These are phyloP conservation scores for Elaphurus davidianus DNA, from an alignment of 2,113 vertebrate genomes.

Conservation along the genomic window DNA sequence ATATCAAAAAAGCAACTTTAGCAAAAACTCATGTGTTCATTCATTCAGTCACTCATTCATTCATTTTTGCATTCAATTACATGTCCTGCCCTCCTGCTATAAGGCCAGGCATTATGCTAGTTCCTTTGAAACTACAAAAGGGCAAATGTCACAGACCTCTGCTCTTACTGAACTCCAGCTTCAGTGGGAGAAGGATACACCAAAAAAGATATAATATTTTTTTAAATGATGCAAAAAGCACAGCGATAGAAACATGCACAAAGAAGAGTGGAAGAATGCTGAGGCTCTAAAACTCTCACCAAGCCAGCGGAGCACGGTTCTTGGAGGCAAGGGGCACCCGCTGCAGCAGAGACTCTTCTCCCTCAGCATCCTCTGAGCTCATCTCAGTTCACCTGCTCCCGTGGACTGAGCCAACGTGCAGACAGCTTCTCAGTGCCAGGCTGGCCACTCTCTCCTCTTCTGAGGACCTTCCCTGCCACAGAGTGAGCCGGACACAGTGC, in stretches of 20 bases:
- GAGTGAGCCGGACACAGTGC: fast-evolving
- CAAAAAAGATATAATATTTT: background rate
- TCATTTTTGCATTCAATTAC: background rate
- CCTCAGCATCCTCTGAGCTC: background rate
- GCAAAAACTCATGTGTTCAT: background rate
- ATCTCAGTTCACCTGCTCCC: background rate
- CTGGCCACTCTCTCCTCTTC: background rate
- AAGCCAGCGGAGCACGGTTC: background rate
- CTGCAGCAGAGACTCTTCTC: background rate
- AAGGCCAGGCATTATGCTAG: background rate
- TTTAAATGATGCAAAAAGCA: background rate
- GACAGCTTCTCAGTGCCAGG: background rate
- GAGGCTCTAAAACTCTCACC: background rate
- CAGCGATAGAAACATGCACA: too few species aligned
- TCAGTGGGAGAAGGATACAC: background rate
- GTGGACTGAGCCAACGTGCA: background rate
- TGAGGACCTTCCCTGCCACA: background rate
- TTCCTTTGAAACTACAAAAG: background rate
- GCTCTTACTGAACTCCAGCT: background rate
- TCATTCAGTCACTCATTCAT: background rate
- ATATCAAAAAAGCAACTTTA: background rate
- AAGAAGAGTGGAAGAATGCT: background rate
- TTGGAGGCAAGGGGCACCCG: fast-evolving
- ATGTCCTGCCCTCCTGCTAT: background rate
- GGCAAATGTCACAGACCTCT: background rate